Base-by-base conservation (phyloP, 2,797 vertebrate species). In the Hapalemur alaotrensis region DNA sequence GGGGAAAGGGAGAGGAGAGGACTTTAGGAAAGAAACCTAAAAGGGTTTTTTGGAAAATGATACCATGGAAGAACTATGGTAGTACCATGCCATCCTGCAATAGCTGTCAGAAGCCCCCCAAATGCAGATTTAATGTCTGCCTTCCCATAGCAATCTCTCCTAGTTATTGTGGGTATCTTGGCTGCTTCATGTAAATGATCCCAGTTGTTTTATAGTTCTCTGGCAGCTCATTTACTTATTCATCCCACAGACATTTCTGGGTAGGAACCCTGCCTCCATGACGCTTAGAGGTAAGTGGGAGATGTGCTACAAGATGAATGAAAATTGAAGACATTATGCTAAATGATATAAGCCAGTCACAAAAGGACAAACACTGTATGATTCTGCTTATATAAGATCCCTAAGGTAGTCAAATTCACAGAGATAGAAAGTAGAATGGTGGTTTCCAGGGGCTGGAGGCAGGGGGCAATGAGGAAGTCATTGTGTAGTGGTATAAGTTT, bases 241-340 rank as follows among this genome's bases (percentile, higher is more conserved):
- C 46, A 93, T 54, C n/a, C 63, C 78, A 96, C 22, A 89, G 93
- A 59, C 4, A 82, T 95, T 95, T 89, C 91, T 88, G 22, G 46
- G 46, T 73, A 80, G 41, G 2, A 80, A 63, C 5, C 38, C 41
- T 91, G 50, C 23, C 28, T 89, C 41, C 43, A 80, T 12, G 17
- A 69, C 6, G 63, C 20, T 76, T 73, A 73, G 57, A 93, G 11
- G 63, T 70, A 93, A 73, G 72, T 57, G 22, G 28, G 15, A 28
- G 18, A 94, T 1, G 22, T 57, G 35, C 15, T 82, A 59, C 57
- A 85, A n/a, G 50, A 73, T 25, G 30, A 43, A 50, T 90, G 30
- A 95, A 87, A 12, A 28, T 20, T 52, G 52, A 83, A 12, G 82
- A 80, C 54, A 76, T 67, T 80, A 38, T 70, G 38, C 5, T 30